phyloP scores from a whole-genome alignment of 2,113 vertebrate species.

The Rutilus rutilus region DNA sequence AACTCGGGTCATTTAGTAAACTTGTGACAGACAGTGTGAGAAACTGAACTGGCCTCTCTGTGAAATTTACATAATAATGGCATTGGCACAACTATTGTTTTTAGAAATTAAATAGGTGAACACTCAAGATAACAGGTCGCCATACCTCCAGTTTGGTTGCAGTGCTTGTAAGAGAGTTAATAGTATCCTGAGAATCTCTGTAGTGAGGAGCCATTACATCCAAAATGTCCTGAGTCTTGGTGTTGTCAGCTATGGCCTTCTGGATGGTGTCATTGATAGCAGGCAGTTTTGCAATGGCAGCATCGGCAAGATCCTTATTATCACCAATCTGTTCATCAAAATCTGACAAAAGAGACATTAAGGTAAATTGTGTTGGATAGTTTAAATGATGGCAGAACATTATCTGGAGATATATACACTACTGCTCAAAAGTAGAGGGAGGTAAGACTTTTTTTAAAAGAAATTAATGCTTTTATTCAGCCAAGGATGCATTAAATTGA shows the following conservation, averaged over 20 bases:
- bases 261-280: slow-evolving; percentile 78
- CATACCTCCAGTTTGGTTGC: slow-evolving; percentile 80
- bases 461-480: background rate
- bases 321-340: slow-evolving; percentile 82
- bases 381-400: background rate
- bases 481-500: background rate
- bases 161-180: slow-evolving; percentile 66
- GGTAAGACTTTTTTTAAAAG: background rate
- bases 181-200: slow-evolving; percentile 54
- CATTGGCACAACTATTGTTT: background rate
- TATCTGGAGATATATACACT: background rate
- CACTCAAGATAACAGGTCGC: background rate
- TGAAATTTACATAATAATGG: background rate
- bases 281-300: slow-evolving; percentile 80
- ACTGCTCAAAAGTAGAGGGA: background rate
- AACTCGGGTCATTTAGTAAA: background rate
- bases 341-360: slow-evolving; percentile 67
- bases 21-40: background rate
- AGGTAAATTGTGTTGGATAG: background rate
- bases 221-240: slow-evolving; percentile 67
- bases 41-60: background rate
- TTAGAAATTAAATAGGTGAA: background rate
- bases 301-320: slow-evolving; percentile 76
- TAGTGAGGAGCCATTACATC: slow-evolving; percentile 62
- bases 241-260: slow-evolving; percentile 73